Evolutionary conservation across 2,888 invertebrate species (phyloP).

Genomic region (Chrysolina haemoptera): DNA sequence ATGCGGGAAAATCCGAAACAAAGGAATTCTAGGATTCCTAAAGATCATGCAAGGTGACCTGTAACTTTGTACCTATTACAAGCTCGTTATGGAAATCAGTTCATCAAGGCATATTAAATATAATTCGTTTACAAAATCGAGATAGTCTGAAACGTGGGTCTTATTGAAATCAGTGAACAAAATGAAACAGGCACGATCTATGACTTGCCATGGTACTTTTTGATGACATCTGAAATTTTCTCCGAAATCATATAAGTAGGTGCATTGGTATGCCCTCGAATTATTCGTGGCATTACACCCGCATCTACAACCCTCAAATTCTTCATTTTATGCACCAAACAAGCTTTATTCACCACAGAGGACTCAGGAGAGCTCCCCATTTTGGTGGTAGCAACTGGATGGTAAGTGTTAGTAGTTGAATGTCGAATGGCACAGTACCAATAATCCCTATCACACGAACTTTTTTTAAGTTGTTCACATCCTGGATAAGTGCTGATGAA

Average conservation of each 20-base stretch:
- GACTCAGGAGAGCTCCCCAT: constrained; percentile 71
- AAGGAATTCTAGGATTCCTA: no score
- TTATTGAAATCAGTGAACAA: no score
- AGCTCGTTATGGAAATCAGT: no score
- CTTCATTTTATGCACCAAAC: constrained; percentile 71
- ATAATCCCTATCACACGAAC: constrained; percentile 67
- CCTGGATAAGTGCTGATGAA: constrained; percentile 63
- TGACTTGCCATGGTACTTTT: constrained; percentile 14
- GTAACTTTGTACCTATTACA: no score
- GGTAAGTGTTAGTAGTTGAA: constrained; percentile 69
- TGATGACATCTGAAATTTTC: constrained; percentile 60
- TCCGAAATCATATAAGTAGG: constrained; percentile 73
- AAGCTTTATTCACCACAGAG: constrained; percentile 73
- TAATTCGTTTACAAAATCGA: no score
- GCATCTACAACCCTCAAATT: constrained; percentile 72
- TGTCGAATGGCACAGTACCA: constrained; percentile 71
- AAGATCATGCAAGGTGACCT: no score
- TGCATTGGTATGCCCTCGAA: constrained; percentile 72
- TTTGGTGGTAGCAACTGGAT: constrained; percentile 72
- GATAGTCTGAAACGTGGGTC: no score
- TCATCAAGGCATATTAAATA: no score
- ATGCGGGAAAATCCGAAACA: no score
- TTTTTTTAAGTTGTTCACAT: constrained; percentile 64
- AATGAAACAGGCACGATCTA: no score
- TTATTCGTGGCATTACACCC: constrained; percentile 72